Conservation (phyloP, 2,797 vertebrate genomes). For the Champsocephalus gunnari region DNA sequence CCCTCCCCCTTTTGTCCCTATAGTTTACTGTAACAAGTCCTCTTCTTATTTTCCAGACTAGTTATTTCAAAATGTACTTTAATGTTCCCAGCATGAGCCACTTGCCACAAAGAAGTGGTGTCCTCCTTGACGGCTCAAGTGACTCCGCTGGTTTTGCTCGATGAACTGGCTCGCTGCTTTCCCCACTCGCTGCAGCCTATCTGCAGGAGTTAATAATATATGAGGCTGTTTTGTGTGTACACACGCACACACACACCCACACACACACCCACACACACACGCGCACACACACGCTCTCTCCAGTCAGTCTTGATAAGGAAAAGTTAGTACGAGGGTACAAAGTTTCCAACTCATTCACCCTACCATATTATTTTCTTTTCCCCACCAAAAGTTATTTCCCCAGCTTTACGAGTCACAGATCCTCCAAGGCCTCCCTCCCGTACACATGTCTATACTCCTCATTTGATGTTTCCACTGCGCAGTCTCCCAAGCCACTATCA, state of each 20-base stretch:
- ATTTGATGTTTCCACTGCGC: constrained; percentile 41
- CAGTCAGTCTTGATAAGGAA: constrained; percentile 57
- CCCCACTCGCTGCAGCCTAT: constrained; percentile 41
- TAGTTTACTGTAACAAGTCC: constrained; percentile 41
- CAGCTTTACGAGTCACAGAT: constrained; percentile 39
- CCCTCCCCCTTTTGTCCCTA: background rate
- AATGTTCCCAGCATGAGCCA: background rate
- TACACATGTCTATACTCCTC: constrained; percentile 53
- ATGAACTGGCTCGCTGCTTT: constrained; percentile 9
- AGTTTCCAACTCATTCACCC: constrained; percentile 54
- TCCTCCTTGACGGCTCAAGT: constrained; percentile 6
- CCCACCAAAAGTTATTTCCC: constrained; percentile 53
- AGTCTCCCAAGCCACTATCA: constrained; percentile 30
- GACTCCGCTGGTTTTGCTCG: constrained; percentile 23
- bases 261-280: background rate
- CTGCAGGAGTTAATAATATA: constrained; percentile 83
- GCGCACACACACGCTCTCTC: background rate
- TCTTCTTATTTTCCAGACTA: constrained; percentile 9
- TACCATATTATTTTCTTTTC: constrained; percentile 2
- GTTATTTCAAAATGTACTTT: background rate
- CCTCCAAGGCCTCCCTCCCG: constrained; percentile 26
- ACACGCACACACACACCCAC: constrained; percentile 39
- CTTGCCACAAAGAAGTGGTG: constrained; percentile 22
- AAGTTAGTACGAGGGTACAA: constrained; percentile 23
- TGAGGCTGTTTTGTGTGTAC: constrained; percentile 65